phyloP scores from a whole-genome alignment of 2,888 invertebrate genomes.

The Apodemia hepburni region DNA sequence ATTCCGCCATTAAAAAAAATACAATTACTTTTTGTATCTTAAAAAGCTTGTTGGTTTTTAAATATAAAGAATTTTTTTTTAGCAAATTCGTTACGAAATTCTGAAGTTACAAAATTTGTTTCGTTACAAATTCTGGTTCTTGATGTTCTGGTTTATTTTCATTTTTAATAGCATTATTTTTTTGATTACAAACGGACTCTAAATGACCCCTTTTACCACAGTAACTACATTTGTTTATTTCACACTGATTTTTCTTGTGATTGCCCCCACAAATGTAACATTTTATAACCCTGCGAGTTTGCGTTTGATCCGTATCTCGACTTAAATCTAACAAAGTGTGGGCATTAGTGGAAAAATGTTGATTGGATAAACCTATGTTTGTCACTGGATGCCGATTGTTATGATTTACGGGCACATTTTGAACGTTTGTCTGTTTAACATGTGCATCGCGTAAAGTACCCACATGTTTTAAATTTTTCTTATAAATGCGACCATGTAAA shows the following conservation, averaged over 20 bases:
- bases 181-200: constrained; percentile 18
- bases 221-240: constrained; percentile 19
- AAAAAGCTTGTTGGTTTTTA: background rate
- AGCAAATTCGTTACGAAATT: constrained; percentile 10
- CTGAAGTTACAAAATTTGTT: background rate
- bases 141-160: background rate
- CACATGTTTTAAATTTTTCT: constrained; percentile 6
- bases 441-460: background rate
- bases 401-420: background rate
- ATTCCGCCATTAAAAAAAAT: constrained; percentile 2
- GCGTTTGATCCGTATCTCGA: background rate
- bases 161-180: constrained; percentile 6
- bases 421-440: background rate
- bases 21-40: constrained; percentile 8
- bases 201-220: constrained; percentile 21
- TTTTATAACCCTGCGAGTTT: constrained; percentile 17
- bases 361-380: background rate
- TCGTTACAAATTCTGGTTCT: constrained; percentile 5
- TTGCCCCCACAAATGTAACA: constrained; percentile 24
- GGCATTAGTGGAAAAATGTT: background rate
- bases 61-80: constrained; percentile 2
- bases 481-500: constrained; percentile 23
- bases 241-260: constrained; percentile 23
- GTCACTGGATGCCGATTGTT: background rate
- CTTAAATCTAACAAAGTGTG: too few species aligned